Base-by-base conservation (phyloP, 2,113 vertebrate genomes). In the Petrocephalus zakoni region DNA sequence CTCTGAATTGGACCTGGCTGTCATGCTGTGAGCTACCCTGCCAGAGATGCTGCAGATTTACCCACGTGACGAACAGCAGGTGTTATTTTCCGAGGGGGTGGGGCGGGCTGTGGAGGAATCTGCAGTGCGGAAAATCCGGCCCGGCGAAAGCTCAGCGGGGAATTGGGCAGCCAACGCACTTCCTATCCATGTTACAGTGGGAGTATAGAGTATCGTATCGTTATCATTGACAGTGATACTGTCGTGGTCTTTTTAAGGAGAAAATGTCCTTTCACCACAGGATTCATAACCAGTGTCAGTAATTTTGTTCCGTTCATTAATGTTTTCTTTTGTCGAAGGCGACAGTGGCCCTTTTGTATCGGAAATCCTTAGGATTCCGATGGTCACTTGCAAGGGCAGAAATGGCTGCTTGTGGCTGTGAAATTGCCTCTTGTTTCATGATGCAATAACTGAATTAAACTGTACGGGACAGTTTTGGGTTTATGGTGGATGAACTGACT, bases 111-210 rank as follows among this genome's bases (percentile, higher is more conserved):
- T 85, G 61, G 58, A 87, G 85, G 90, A 90, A 9, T n/a, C 89
- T 91, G 85, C 75, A 90, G 90, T 90, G 90, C 88, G 52, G 87
- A 90, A 91, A 90, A 91, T 90, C 89, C 88, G 88, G 56, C 72
- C 81, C 75, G 87, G 90, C 5, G 85, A 90, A 90, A 88, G 61
- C 61, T 68, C 61, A 29, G 61, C 61, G 25, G 61, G 61, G 64
- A 68, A 87, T 87, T 88, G 72, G 58, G 55, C 82, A 82, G 87
- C 72, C 37, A 91, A 86, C 58, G 64, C 87, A 86, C 85, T 85
- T 83, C 25, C 25, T 87, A 88, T 87, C 89, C 47, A 82, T 75
- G 87, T 91, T 21, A 78, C 29, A 15, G 34, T 78, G 72, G 68
- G 37, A 75, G 15, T 37, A 37, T 75, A 37, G 15, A 75, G 34